Percentiles rank a stretch among this genome's conserved stretches.
Conservation (phyloP, 1,140 invertebrate species). For the Leptoteleia sp. region DNA sequence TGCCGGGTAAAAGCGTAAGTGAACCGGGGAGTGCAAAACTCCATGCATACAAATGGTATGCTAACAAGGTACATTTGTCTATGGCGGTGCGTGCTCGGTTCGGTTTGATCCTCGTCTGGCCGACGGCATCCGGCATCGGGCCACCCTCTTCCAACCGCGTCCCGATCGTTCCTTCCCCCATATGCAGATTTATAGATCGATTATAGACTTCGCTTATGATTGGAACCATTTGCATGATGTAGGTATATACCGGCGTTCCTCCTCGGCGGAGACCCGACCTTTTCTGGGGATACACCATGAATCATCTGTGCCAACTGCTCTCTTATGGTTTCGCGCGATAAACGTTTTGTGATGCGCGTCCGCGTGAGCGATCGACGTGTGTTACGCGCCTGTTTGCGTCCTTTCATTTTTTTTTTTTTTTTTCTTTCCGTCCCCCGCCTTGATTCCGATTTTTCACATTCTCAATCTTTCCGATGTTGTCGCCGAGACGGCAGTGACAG, state of each 20-base stretch:
- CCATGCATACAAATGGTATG: constrained; percentile 78
- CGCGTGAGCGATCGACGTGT: constrained; percentile 71
- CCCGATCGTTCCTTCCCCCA: constrained; percentile 70
- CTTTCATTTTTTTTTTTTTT: constrained; percentile 54
- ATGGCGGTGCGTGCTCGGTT: constrained; percentile 70
- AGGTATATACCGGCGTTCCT: constrained; percentile 67
- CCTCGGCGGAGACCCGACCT: constrained; percentile 39
- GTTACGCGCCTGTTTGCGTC: constrained; percentile 74
- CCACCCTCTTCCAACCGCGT: constrained; percentile 57
- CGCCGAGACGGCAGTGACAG: constrained; percentile 21
- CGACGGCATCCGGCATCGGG: constrained; percentile 35
- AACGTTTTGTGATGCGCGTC: constrained; percentile 75
- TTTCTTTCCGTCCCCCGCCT: constrained; percentile 1
- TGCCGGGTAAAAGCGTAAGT: constrained; percentile 68
- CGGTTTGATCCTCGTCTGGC: constrained; percentile 52
- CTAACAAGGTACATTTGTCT: constrained; percentile 81
- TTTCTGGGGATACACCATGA: constrained; percentile 69
- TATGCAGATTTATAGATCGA: constrained; percentile 82
- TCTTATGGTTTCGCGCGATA: constrained; percentile 77
- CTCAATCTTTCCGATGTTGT: constrained; percentile 28
- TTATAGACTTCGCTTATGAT: constrained; percentile 81
- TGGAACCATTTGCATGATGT: constrained; percentile 81
- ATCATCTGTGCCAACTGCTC: constrained; percentile 79
- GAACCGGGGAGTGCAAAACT: constrained; percentile 72
- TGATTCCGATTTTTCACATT: constrained; percentile 30